Base-by-base conservation (phyloP, 2,113 vertebrate species). In the Lamprotornis superbus region DNA sequence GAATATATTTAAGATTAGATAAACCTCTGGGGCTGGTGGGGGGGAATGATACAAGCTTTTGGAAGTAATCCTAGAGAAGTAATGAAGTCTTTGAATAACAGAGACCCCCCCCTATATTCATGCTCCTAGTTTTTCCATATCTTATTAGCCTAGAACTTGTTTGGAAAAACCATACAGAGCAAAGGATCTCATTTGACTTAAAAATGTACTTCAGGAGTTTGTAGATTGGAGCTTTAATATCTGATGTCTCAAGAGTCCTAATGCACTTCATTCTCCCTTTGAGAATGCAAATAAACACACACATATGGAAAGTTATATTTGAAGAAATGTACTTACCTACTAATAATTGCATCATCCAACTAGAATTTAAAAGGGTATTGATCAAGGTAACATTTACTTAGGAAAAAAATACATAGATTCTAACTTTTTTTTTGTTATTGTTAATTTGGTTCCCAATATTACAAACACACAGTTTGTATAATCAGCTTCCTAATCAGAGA, bases 11-110 rank as follows among this genome's bases (percentile, higher is more conserved):
- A 74, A 84, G 25, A 27, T 69, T 7, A 81, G 64, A 67, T 21
- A 59, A 83, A 50, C 42, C 0, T 2, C 1, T 46, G 20, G 25
- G 7, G 2, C 15, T 9, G 50, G 15, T 0, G 0, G 5, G 4
- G 4, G 5, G 2, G 9, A 46, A 21, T 35, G 1, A 49, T 44
- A 21, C 1, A 57, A 46, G 23, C 20, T 65, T 83, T 55, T 59
- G 33, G 21, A 83, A 68, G 27, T 63, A 74, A 50, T 30, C 30
- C 33, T 42, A 16, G 18, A 50, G 30, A 63, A 84, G 10, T 3
- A 1, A 33, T 64, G 4, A 14, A 7, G 15, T 79, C 21, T 52
- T 11, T n/a, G 37, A 81, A 13, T 39, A 33, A 55, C 33, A 46
- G 28, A 56, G 28, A 35, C 9, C 4, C 27, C 7, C 31, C 4